Base-by-base conservation (phyloP, 2,888 invertebrate species). In the Heteromurus nitidus region DNA sequence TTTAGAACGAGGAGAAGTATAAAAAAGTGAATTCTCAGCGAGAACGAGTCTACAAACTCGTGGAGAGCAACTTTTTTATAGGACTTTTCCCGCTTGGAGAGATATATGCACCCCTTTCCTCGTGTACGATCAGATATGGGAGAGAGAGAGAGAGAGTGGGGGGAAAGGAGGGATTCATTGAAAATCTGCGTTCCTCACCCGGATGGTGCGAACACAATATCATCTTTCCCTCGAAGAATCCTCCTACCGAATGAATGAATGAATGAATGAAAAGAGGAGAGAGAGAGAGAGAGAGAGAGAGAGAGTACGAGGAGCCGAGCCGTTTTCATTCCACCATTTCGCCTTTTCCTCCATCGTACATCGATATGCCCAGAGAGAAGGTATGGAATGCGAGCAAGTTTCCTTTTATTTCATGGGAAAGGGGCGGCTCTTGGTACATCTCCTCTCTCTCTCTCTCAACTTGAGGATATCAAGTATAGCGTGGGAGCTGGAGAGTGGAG, bases 91-190 rank as follows among this genome's bases (percentile, higher is more conserved):
- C 50, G n/a, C n/a, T n/a, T n/a, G n/a, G n/a, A n/a, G n/a, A n/a
- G n/a, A n/a, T n/a, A n/a, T n/a, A n/a, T n/a, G n/a, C n/a, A n/a
- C n/a, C n/a, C n/a, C n/a, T n/a, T n/a, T n/a, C n/a, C n/a, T n/a
- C 44, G 36, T 81, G 73, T 68, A 68, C 53, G 74, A 81, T 75
- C 81, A 81, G 81, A 75, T 81, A 81, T 42, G 1, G 70, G 30
- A 18, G 64, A 67, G 67, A 80, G 36, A 70, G 44, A 67, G 55
- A 62, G 50, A n/a, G n/a, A 81, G 53, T 3, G 70, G 30, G 18
- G 64, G 60, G 67, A 80, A 47, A 70, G 44, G 72, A 64, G 69
- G 50, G 74, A 81, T 75, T 81, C 81, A 81, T 81, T 81, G 75
- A 81, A n/a, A 81, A 75, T 69, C 75, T 75, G 64, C 55, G 74